These are phyloP conservation scores for Campaea margaritaria DNA, from an alignment of 2,888 invertebrate species.

Conservation along the genomic window DNA sequence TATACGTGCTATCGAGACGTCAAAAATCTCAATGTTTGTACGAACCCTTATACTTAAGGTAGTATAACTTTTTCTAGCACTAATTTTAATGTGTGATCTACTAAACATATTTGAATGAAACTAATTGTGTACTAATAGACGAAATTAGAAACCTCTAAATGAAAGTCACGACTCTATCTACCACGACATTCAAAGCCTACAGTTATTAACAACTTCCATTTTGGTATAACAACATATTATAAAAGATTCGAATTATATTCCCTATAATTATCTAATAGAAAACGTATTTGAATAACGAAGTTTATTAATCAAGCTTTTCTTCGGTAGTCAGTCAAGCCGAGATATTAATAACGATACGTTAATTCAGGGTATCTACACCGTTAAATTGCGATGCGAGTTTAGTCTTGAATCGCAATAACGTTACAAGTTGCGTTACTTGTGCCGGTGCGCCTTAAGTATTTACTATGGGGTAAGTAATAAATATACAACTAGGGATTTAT, in stretches of 20 bases:
- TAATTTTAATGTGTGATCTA: slow-evolving; percentile 3
- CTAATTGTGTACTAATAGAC: slow-evolving; percentile 5
- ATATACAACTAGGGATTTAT: slow-evolving; percentile 36
- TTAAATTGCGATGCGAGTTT: not conserved
- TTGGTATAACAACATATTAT: slow-evolving; percentile 70
- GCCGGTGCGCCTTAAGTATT: not conserved
- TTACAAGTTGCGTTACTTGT: not conserved
- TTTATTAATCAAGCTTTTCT: slow-evolving; percentile 53
- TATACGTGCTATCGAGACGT: too few relatives aligned
- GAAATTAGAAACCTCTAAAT: slow-evolving; percentile 16
- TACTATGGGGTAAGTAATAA: slow-evolving; percentile 29
- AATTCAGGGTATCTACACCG: slow-evolving; percentile 34
- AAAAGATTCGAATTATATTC: slow-evolving; percentile 74
- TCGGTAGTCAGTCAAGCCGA: slow-evolving; percentile 62
- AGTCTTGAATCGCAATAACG: not conserved
- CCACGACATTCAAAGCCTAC: slow-evolving; percentile 65
- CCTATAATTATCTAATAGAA: slow-evolving; percentile 60
- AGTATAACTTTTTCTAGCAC: not conserved
- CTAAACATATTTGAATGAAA: slow-evolving; percentile 6
- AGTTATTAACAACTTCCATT: slow-evolving; percentile 56
- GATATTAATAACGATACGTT: slow-evolving; percentile 50
- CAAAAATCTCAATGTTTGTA: too few relatives aligned
- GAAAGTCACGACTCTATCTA: slow-evolving; percentile 51
- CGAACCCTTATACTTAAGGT: too few relatives aligned
- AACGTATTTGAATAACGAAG: slow-evolving; percentile 48